Conservation (phyloP, 2,888 invertebrate genomes). For the Seladonia tumulorum region DNA sequence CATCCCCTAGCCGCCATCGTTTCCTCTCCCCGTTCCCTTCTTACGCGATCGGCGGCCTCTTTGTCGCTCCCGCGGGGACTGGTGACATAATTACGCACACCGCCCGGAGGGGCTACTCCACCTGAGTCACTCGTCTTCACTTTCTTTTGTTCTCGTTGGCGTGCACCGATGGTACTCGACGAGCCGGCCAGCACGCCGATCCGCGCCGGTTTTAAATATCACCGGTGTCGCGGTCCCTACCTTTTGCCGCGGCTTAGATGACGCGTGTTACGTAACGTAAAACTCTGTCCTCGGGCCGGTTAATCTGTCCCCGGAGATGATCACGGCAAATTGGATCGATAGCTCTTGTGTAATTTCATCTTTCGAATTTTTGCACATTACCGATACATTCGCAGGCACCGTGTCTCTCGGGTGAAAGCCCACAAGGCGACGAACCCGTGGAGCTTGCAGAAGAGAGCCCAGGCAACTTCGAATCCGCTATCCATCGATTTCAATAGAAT, state of each 20-base stretch:
- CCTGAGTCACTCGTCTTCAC: slow-evolving; percentile 80
- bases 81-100: slow-evolving; percentile 82
- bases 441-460: no score
- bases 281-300: slow-evolving; percentile 37
- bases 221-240: slow-evolving; percentile 25
- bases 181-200: slow-evolving; percentile 29
- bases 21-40: slow-evolving; percentile 39
- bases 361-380: not conserved
- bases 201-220: slow-evolving; percentile 60
- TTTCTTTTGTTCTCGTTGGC: slow-evolving; percentile 76
- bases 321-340: not conserved
- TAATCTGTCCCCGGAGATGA: slow-evolving; percentile 24
- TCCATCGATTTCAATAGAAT: not conserved
- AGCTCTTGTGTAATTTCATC: slow-evolving; percentile 1
- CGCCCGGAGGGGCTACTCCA: slow-evolving; percentile 77
- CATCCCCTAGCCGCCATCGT: slow-evolving; percentile 1
- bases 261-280: slow-evolving; percentile 46
- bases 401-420: not conserved
- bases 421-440: not conserved
- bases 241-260: slow-evolving; percentile 31
- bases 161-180: slow-evolving; percentile 44
- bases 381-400: not conserved
- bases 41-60: slow-evolving; percentile 62
- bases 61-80: slow-evolving; percentile 69
- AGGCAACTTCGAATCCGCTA: not conserved